A percentile compares a stretch with the other conserved stretches of the same genome.
Evolutionary conservation across 2,113 vertebrate species (phyloP).

Genomic region (Tachysurus vachellii): DNA sequence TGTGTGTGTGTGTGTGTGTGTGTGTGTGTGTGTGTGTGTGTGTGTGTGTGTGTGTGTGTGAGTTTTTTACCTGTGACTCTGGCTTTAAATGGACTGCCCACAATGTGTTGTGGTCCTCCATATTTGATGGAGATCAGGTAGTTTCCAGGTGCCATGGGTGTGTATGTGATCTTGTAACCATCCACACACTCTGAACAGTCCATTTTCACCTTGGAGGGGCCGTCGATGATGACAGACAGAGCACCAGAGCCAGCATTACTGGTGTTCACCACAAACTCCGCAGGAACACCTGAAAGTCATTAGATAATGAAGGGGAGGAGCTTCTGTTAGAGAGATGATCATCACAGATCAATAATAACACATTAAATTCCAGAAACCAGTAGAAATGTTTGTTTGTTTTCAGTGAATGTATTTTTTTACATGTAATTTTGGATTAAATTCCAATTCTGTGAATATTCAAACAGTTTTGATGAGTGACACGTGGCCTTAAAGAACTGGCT

Average conservation of each 20-base stretch:
- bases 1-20: neutral
- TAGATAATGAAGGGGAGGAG: neutral
- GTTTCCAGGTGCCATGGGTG: constrained; percentile 95
- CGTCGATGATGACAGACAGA: constrained; percentile 89
- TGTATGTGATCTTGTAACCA: constrained; percentile 90
- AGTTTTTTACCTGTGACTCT: constrained; percentile 85
- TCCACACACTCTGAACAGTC: constrained; percentile 91
- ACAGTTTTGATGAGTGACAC: neutral
- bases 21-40: neutral
- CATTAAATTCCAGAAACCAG: neutral
- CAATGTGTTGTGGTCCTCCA: constrained; percentile 92
- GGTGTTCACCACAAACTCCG: constrained; percentile 90
- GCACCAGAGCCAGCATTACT: constrained; percentile 87
- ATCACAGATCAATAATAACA: neutral
- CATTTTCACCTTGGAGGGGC: constrained; percentile 95
- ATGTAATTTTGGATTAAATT: neutral
- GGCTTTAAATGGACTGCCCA: constrained; percentile 96
- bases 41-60: neutral
- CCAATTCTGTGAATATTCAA: neutral
- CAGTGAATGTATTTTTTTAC: neutral
- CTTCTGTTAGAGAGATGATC: neutral
- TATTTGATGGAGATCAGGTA: constrained; percentile 98
- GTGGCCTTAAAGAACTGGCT: neutral
- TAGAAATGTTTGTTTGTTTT: neutral
- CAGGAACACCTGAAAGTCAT: constrained; percentile 76